phyloP scores from a whole-genome alignment of 2,888 invertebrate species.

The Mythimna impura region DNA sequence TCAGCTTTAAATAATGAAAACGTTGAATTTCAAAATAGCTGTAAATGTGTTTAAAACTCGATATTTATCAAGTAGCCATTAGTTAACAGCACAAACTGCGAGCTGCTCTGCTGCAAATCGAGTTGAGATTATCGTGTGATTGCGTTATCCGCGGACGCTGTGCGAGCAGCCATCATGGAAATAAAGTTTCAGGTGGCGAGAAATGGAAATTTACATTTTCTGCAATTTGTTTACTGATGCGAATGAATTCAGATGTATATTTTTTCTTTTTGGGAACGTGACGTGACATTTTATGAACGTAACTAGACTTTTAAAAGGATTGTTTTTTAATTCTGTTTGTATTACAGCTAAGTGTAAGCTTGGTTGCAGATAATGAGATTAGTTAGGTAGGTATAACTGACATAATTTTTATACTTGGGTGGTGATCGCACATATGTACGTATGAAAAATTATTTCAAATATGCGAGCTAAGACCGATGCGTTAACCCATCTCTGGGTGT shows the following conservation, averaged over 20 bases:
- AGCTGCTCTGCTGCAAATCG: constrained; percentile 25
- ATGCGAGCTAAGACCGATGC: no score
- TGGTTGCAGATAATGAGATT: no score
- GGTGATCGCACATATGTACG: no score
- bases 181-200: constrained; percentile 24
- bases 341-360: no score
- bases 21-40: constrained; percentile 10
- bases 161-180: constrained; percentile 18
- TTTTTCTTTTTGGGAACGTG: neutral
- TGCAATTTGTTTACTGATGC: constrained; percentile 10
- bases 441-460: no score
- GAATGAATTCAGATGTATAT: neutral
- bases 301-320: neutral
- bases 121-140: constrained; percentile 47
- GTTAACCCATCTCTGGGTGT: no score
- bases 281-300: neutral
- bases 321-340: no score
- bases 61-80: constrained; percentile 29
- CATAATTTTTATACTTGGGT: no score
- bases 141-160: constrained; percentile 30
- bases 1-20: constrained; percentile 6
- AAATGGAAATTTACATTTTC: constrained; percentile 19
- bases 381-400: no score
- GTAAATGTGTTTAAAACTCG: constrained; percentile 20
- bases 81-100: constrained; percentile 21